Conservation (phyloP, 2,797 vertebrate species). For the Tolypeutes matacus region DNA sequence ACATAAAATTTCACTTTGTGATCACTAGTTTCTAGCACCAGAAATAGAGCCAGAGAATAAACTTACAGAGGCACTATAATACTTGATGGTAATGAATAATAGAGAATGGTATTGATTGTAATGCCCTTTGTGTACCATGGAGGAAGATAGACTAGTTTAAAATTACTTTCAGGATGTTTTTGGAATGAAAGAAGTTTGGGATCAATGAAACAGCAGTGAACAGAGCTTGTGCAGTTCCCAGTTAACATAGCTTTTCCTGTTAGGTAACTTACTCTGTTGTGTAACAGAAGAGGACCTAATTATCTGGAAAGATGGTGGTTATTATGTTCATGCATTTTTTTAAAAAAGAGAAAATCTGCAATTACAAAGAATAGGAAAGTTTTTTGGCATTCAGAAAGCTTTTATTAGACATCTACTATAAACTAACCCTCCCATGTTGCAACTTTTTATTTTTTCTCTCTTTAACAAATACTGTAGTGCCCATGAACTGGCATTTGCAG, state of each 20-base stretch:
- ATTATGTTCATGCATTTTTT: not conserved
- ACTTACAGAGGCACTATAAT: not conserved
- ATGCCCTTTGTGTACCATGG: not conserved
- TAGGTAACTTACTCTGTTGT: not conserved
- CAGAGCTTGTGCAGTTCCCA: not conserved
- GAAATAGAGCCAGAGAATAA: slow-evolving; percentile 14
- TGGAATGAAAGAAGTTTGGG: slow-evolving; percentile 9
- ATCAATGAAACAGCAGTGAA: not conserved
- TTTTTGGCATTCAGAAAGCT: not conserved
- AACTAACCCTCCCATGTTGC: not conserved
- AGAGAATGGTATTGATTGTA: not conserved
- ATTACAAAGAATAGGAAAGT: not conserved
- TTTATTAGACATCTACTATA: not conserved
- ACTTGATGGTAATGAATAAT: not conserved
- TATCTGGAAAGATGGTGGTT: not conserved
- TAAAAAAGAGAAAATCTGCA: not conserved
- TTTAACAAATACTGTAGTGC: not conserved
- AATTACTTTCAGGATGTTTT: not conserved
- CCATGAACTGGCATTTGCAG: not conserved
- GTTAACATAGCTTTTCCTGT: not conserved
- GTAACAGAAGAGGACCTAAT: not conserved
- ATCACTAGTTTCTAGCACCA: not conserved
- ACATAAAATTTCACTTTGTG: not conserved
- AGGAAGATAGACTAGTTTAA: not conserved
- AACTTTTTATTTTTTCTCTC: not conserved